These are phyloP conservation scores for Hyperoplus immaculatus DNA, from an alignment of 2,797 vertebrate species.

Conservation along the genomic window DNA sequence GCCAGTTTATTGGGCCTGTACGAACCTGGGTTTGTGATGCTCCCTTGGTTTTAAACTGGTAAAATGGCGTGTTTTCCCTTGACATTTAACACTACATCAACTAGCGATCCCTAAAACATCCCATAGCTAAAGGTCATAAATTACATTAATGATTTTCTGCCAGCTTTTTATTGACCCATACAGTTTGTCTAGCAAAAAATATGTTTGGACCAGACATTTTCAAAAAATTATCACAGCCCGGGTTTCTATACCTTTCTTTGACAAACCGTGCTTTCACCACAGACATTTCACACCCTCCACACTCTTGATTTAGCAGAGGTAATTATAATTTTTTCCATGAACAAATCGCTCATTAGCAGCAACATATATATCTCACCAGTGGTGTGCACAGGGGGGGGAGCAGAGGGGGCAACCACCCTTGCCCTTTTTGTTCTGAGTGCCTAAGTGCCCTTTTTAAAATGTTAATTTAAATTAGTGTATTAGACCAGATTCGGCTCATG, in stretches of 20 bases:
- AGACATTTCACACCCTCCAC: constrained; percentile 1
- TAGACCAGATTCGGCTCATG: no score
- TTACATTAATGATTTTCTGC: neutral
- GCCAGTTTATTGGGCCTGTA: neutral
- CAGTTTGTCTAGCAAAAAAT: neutral
- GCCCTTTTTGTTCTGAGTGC: no score
- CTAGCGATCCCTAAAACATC: constrained; percentile 12
- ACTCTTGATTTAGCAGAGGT: neutral
- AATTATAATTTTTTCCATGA: constrained; percentile 6
- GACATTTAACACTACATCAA: constrained; percentile 22
- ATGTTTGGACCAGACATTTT: neutral
- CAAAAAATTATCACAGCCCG: constrained; percentile 1
- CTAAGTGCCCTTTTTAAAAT: no score
- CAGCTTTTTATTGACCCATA: neutral
- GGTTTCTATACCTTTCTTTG: neutral
- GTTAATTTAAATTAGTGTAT: no score
- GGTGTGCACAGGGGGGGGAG: no score
- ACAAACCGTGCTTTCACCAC: constrained; percentile 4
- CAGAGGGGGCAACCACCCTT: no score
- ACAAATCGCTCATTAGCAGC: neutral
- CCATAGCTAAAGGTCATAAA: neutral
- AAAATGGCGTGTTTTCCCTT: constrained; percentile 2
- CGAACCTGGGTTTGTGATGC: neutral
- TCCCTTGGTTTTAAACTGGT: constrained; percentile 23
- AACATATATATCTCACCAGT: constrained; percentile 2